Base-by-base conservation (phyloP, 2,113 vertebrate species). In the Stomatorhinus ivindoensis region DNA sequence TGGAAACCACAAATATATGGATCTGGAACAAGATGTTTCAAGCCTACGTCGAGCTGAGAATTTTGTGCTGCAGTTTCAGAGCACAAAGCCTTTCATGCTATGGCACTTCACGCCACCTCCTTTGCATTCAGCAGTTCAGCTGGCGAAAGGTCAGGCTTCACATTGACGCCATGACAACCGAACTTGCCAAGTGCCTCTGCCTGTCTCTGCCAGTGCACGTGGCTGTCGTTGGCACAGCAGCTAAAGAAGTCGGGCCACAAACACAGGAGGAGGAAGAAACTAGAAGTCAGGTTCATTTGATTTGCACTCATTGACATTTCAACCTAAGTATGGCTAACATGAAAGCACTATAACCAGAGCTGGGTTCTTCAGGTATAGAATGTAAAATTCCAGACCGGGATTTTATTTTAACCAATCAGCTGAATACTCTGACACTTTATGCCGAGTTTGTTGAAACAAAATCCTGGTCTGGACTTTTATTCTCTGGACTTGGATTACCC, bases 1-100 rank as follows among this genome's bases (percentile, higher is more conserved):
- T 88, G 88, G 88, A 73, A 88, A 80, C 65, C 44, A 88, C 42
- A 87, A 27, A 88, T 80, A n/a, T 80, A 88, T 88, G 46, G 11
- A 80, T 80, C 42, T 80, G 10, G 65, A 17, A 47, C 31, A 24
- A 82, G 47, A 80, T 15, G 53, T 47, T 47, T 73, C 2, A 73
- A 31, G 42, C 61, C 61, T n/a, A 8, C 13, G 27, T 21, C 35
- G 44, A 0, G 55, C 87, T 27, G 21, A 69, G 51, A 27, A 88
- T 88, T 50, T 5, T 13, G 44, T 11, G 7, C 55, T 61, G 65
- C 47, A 9, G 27, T 51, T 88, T 50, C 24, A 48, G 21, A 80
- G 46, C 17, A 6, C 3, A 7, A 13, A 53, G 46, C 53, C 51
- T 65, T 65, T 42, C 65, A 80, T 48, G 4, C 13, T 11, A 4